phyloP scores from a whole-genome alignment of 1,140 invertebrate species.

The Anoplophora glabripennis region DNA sequence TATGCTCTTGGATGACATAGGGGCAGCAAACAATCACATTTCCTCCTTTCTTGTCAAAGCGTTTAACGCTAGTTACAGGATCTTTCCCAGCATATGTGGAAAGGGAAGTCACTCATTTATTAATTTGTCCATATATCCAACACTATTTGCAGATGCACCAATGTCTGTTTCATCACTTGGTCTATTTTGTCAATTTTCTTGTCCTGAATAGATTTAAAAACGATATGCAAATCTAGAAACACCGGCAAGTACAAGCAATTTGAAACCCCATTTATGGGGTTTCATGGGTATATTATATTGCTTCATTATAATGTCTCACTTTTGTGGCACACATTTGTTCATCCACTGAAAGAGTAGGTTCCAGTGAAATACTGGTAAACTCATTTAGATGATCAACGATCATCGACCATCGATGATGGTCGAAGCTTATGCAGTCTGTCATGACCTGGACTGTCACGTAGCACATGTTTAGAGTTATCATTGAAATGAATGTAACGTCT shows the following conservation, averaged over 20 bases:
- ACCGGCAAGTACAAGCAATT: conserved; percentile 34
- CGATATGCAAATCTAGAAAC: conserved; percentile 25
- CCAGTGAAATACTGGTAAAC: too few species aligned
- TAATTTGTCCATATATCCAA: too few species aligned
- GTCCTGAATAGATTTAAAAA: conserved; percentile 28
- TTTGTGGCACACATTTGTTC: conserved; percentile 35
- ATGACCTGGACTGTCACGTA: conserved; percentile 27
- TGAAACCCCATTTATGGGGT: conserved; percentile 48
- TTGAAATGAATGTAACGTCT: conserved; percentile 41
- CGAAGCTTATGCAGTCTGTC: conserved; percentile 46
- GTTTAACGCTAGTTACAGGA: too few species aligned
- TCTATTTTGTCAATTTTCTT: too few species aligned
- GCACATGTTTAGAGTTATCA: conserved; percentile 33
- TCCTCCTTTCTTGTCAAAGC: too few species aligned
- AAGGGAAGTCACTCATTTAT: too few species aligned
- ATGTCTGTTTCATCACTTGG: too few species aligned
- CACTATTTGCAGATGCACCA: too few species aligned
- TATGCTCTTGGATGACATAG: too few species aligned
- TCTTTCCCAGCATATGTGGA: too few species aligned
- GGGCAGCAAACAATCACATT: too few species aligned
- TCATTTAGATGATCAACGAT: conserved; percentile 45
- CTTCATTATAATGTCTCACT: conserved; percentile 27
- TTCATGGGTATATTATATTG: conserved; percentile 42
- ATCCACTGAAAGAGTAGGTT: conserved; percentile 28
- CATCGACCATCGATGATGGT: too few species aligned